phyloP scores from a whole-genome alignment of 2,113 vertebrate species.

The Nesogale talazaci region DNA sequence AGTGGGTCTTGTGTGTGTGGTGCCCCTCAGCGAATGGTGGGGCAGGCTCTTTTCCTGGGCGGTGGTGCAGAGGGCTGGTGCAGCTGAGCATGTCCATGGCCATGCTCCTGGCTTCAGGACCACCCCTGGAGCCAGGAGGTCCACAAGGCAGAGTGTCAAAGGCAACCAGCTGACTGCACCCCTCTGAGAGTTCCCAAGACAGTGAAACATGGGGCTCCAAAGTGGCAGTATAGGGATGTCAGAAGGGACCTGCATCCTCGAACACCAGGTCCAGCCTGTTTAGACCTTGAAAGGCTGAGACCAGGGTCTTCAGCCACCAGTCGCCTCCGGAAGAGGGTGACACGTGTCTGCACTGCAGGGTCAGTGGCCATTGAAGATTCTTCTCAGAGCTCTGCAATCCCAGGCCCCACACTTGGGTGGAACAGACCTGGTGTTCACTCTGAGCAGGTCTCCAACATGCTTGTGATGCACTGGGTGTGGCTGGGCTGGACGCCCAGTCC shows the following conservation, averaged over 20 bases:
- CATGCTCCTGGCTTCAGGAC: too few relatives aligned
- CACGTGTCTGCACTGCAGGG: too few relatives aligned
- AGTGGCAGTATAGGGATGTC: background rate
- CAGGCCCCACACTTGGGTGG: rapidly evolving
- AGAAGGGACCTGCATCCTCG: background rate
- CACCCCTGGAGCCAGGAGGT: background rate
- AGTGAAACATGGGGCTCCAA: background rate
- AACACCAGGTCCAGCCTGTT: background rate
- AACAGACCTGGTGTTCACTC: background rate
- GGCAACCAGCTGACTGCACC: background rate
- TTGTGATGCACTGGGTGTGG: background rate
- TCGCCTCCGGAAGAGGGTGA: background rate
- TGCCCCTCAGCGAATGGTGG: too few relatives aligned
- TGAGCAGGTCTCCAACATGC: too few relatives aligned
- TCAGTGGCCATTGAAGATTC: background rate
- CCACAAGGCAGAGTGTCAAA: too few relatives aligned
- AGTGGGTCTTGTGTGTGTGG: too few relatives aligned
- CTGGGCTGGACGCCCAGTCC: background rate
- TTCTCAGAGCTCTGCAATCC: background rate
- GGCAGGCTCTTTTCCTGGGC: too few relatives aligned
- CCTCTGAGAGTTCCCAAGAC: background rate
- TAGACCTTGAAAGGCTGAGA: rapidly evolving
- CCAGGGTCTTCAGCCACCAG: rapidly evolving
- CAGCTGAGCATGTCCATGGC: too few relatives aligned
- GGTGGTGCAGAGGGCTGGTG: too few relatives aligned